Conservation (phyloP, 1,140 invertebrate species). For the Sycophaga agraensis region DNA sequence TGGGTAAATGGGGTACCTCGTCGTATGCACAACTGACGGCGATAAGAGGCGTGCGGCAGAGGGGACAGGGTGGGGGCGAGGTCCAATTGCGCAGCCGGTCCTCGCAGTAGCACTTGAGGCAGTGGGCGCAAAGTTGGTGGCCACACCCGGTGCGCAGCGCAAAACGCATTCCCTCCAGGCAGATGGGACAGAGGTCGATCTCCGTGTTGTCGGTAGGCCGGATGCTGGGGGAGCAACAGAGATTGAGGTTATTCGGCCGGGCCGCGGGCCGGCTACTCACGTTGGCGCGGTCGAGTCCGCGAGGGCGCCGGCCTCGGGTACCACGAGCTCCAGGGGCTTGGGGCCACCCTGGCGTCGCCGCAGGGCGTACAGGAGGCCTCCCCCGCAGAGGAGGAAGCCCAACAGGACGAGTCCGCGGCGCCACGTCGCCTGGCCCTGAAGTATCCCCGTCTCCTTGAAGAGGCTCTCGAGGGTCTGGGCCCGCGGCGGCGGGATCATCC, state of each 20-base stretch:
- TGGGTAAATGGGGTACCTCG: too few species aligned
- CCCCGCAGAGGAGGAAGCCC: neutral
- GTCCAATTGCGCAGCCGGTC: slow-evolving; percentile 13
- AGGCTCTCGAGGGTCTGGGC: neutral
- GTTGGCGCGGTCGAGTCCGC: neutral
- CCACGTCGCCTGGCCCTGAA: neutral
- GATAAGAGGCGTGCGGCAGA: slow-evolving; percentile 40
- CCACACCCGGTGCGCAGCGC: slow-evolving; percentile 37
- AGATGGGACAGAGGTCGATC: slow-evolving; percentile 42
- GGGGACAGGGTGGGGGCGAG: slow-evolving; percentile 41
- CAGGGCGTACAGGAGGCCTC: neutral
- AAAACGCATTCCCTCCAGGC: slow-evolving; percentile 35
- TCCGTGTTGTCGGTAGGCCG: slow-evolving; percentile 5
- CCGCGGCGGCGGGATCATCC: too few species aligned
- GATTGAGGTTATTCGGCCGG: too few species aligned
- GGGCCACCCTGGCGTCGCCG: neutral
- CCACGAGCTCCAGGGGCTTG: neutral
- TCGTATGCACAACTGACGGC: slow-evolving; percentile 36
- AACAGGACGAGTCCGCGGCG: too few species aligned
- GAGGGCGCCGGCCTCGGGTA: neutral
- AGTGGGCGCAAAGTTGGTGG: slow-evolving; percentile 40
- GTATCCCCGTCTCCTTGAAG: neutral
- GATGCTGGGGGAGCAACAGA: too few species aligned
- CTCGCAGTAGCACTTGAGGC: slow-evolving; percentile 39
- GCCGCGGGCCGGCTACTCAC: too few species aligned